phyloP scores from a whole-genome alignment of 1,140 invertebrate genomes.

The Hyles euphorbiae region DNA sequence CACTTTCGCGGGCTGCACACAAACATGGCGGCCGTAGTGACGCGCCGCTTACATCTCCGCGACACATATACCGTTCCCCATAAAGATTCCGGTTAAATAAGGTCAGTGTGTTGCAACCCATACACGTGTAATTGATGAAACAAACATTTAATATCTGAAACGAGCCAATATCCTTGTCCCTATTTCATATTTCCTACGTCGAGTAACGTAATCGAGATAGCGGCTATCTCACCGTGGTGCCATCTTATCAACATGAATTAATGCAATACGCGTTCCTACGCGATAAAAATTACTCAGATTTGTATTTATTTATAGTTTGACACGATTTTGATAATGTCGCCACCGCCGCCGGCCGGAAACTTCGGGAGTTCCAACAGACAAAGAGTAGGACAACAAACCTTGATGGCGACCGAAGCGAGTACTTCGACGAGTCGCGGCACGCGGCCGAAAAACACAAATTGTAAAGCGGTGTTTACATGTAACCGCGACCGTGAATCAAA shows the following conservation, averaged over 20 bases:
- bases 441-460: conserved; percentile 23
- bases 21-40: conserved; percentile 57
- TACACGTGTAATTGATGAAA: conserved; percentile 66
- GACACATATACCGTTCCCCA: conserved; percentile 35
- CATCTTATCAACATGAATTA: conserved; percentile 53
- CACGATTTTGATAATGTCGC: too few species aligned
- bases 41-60: conserved; percentile 51
- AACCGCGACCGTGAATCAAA: conserved; percentile 45
- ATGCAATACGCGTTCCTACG: conserved; percentile 32
- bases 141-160: conserved; percentile 51
- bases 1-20: conserved; percentile 69
- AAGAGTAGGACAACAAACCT: not conserved
- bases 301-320: conserved; percentile 32
- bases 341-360: too few species aligned
- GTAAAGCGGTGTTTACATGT: conserved; percentile 30
- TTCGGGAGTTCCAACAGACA: not conserved
- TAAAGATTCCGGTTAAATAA: conserved; percentile 29
- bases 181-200: conserved; percentile 62
- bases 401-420: conserved; percentile 4
- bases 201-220: conserved; percentile 60
- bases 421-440: not conserved
- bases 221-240: conserved; percentile 42
- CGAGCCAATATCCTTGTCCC: conserved; percentile 62
- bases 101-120: conserved; percentile 51
- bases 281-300: conserved; percentile 42